These are phyloP conservation scores for Coleophora flavipennella DNA, from an alignment of 2,888 invertebrate genomes.

Conservation along the genomic window DNA sequence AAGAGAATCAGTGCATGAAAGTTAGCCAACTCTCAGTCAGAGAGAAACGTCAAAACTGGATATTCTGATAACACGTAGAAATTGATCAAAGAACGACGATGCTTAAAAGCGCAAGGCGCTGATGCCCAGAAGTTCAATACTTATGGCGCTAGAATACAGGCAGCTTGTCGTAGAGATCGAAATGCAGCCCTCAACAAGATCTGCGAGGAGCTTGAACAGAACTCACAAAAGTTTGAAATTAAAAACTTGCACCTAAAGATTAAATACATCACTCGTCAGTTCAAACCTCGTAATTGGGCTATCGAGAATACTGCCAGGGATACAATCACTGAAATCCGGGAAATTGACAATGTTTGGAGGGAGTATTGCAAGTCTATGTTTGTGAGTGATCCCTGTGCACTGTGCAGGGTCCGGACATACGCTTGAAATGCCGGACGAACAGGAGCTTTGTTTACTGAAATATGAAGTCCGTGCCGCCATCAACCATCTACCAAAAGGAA, in stretches of 20 bases:
- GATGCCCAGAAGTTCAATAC: not conserved
- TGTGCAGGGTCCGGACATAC: not conserved
- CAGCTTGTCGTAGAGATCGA: not conserved
- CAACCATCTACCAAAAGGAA: not conserved
- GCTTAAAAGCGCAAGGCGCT: not conserved
- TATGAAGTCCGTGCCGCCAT: not conserved
- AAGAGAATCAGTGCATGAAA: no score
- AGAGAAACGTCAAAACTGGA: not conserved
- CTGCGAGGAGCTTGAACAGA: not conserved
- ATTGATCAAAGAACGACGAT: not conserved
- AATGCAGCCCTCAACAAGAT: not conserved
- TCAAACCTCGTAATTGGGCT: not conserved
- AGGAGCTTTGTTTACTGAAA: not conserved
- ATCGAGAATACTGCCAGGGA: not conserved
- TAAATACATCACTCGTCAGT: not conserved
- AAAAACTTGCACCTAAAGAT: not conserved
- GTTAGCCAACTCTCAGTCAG: no score
- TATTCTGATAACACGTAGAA: not conserved
- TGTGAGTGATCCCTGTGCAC: not conserved
- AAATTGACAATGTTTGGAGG: not conserved
- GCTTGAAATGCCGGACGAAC: not conserved
- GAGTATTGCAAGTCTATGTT: not conserved
- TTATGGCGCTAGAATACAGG: not conserved
- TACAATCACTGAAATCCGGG: not conserved
- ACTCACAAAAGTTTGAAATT: not conserved